A percentile compares a stretch with the other conserved stretches of the same genome.
Conservation (phyloP, 1,140 invertebrate species). For the Babylonia areolata region DNA sequence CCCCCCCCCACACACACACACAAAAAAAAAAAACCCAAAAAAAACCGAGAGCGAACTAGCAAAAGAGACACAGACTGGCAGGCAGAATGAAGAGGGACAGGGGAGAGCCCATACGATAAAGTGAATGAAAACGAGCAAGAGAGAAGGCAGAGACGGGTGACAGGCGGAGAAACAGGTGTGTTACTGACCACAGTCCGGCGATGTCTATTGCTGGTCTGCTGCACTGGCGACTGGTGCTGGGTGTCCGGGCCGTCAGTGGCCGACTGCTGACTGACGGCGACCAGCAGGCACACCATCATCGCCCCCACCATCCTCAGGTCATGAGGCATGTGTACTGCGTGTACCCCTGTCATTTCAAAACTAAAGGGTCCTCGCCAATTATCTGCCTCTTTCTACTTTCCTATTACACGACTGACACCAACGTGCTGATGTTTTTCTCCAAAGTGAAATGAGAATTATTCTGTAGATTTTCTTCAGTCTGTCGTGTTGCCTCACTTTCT, state of each 20-base stretch:
- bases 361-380: background rate
- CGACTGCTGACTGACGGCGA: background rate
- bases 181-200: slow-evolving; percentile 1
- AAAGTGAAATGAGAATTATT: no score
- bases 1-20: no score
- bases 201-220: background rate
- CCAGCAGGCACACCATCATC: background rate
- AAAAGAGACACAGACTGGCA: background rate
- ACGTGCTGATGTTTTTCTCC: no score
- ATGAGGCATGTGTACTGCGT: background rate
- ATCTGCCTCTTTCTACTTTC: no score
- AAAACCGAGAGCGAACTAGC: background rate
- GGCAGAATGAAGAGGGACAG: no score
- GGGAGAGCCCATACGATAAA: no score
- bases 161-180: background rate
- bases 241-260: background rate
- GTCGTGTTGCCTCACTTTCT: no score
- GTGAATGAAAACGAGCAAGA: no score
- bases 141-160: background rate
- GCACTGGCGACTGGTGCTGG: background rate
- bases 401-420: no score
- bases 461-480: no score
- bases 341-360: background rate
- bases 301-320: background rate
- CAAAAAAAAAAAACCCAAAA: no score